Evolutionary conservation across 2,113 vertebrate species (phyloP).

Genomic region (Phylloscopus trochiloides): DNA sequence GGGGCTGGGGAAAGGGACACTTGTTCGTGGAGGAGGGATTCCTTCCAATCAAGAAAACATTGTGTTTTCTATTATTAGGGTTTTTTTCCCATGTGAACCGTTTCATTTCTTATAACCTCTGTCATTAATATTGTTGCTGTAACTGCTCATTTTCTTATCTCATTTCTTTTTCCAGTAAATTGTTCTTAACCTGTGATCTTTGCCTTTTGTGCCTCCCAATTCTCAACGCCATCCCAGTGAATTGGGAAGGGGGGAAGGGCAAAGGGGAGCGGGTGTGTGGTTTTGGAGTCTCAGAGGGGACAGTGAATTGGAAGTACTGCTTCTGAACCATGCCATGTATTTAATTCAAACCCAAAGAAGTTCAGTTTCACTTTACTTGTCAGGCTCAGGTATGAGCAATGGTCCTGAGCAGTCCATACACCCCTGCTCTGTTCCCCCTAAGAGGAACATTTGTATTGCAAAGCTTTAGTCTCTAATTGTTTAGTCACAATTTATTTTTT

Average conservation of each 20-base stretch:
- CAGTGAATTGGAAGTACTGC: neutral
- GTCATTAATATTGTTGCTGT: neutral
- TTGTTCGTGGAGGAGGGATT: neutral
- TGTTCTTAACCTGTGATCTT: neutral
- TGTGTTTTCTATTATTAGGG: fast-evolving
- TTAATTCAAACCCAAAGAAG: neutral
- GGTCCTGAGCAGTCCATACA: neutral
- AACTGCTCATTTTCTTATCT: neutral
- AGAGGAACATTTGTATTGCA: neutral
- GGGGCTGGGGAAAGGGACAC: neutral
- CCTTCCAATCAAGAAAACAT: fast-evolving
- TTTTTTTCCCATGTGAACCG: fast-evolving
- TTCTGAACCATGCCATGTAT: neutral
- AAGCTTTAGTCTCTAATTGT: neutral
- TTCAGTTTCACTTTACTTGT: neutral
- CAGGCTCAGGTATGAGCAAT: neutral
- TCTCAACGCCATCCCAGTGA: neutral
- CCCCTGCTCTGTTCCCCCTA: neutral
- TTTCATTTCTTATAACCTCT: neutral
- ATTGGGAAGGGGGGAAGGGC: fast-evolving
- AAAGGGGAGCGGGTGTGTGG: neutral
- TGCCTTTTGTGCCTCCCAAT: neutral
- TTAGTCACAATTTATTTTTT: neutral
- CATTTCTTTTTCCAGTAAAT: neutral
- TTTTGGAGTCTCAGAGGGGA: neutral